Evolutionary conservation across 2,888 invertebrate species (phyloP).

Genomic region (Parascotia fuliginaria): DNA sequence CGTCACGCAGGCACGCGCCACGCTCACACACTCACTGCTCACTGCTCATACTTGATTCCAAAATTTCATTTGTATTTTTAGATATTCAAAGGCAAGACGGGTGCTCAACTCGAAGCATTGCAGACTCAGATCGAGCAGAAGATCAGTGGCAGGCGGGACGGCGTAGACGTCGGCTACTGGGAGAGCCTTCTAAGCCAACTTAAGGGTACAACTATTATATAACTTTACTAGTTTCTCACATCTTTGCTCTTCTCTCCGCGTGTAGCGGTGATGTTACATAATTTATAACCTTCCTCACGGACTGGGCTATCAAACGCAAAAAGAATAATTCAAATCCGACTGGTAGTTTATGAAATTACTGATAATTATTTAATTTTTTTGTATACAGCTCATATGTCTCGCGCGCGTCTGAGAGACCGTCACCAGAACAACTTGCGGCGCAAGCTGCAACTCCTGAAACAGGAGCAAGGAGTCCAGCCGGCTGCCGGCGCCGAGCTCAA

Average conservation of each 20-base stretch:
- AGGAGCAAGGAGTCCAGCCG: slow-evolving; percentile 88
- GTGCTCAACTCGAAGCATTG: slow-evolving; percentile 93
- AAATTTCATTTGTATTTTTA: slow-evolving; percentile 24
- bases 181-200: slow-evolving; percentile 97
- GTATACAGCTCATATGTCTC: slow-evolving; percentile 94
- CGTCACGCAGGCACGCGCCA: slow-evolving; percentile 88
- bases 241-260: too few species aligned
- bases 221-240: too few species aligned
- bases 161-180: slow-evolving; percentile 99
- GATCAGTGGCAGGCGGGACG: slow-evolving; percentile 93
- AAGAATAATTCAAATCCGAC: too few species aligned
- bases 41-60: too few species aligned
- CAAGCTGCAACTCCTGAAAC: slow-evolving; percentile 95
- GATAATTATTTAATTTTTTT: too few species aligned
- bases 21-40: too few species aligned
- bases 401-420: slow-evolving; percentile 95
- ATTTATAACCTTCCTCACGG: too few species aligned
- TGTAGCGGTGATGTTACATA: too few species aligned
- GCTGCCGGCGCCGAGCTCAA: slow-evolving; percentile 12
- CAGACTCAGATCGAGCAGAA: slow-evolving; percentile 94
- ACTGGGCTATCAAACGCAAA: too few species aligned
- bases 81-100: slow-evolving; percentile 97
- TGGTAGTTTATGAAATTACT: too few species aligned
- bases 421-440: slow-evolving; percentile 95
- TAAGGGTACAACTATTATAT: slow-evolving; percentile 88